These are phyloP conservation scores for Orchesella cincta DNA, from an alignment of 1,140 invertebrate genomes.

Conservation along the genomic window DNA sequence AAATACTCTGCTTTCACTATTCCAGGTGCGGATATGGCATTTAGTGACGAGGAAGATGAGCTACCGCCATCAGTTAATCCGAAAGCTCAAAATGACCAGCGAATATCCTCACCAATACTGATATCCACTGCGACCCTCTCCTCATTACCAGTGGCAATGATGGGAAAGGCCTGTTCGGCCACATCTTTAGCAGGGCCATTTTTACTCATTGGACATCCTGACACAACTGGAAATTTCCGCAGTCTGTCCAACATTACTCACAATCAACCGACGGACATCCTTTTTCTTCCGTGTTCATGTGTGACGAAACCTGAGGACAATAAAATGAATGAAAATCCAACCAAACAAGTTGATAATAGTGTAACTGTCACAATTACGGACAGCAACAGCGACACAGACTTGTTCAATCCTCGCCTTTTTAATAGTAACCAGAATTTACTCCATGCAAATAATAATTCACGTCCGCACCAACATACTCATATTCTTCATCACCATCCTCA, in stretches of 20 bases:
- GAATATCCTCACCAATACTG: not conserved
- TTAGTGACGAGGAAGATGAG: conserved; percentile 46
- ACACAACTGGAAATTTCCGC: not conserved
- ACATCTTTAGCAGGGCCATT: not conserved
- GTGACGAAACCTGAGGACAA: not conserved
- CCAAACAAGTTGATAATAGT: not conserved
- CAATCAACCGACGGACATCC: not conserved
- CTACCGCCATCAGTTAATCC: not conserved
- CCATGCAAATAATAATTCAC: not conserved
- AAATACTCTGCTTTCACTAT: no score
- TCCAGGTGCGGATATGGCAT: conserved; percentile 46
- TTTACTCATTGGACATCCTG: not conserved
- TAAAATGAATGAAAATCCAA: not conserved
- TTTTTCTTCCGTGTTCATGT: conserved; percentile 13
- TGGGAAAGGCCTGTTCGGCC: no score
- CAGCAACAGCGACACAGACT: not conserved
- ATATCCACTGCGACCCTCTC: not conserved
- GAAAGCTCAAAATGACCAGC: not conserved
- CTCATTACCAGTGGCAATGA: not conserved
- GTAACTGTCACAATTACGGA: conserved; percentile 16
- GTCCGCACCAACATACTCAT: not conserved
- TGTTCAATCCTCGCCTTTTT: not conserved
- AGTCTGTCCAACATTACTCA: no score
- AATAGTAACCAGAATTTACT: not conserved
- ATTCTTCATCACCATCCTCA: not conserved